Evolutionary conservation across 1,140 invertebrate genomes (phyloP).

Genomic region (Melitaea cinxia): DNA sequence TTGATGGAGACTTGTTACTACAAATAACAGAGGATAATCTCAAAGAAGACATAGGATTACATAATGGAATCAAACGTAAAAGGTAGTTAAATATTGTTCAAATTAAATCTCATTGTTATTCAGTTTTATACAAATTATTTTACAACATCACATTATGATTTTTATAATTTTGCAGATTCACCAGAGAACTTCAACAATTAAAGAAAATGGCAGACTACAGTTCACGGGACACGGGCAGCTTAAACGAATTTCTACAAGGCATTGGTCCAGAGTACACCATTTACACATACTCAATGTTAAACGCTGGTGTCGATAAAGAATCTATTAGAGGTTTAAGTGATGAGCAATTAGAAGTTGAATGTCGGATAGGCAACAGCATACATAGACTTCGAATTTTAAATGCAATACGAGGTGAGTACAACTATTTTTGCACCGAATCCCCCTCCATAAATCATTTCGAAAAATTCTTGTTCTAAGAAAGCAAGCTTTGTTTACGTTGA

Average conservation of each 20-base stretch:
- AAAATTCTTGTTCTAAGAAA: neutral
- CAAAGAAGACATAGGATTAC: slow-evolving; percentile 94
- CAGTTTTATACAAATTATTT: slow-evolving; percentile 1
- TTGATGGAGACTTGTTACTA: slow-evolving; percentile 98
- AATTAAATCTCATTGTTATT: too few relatives aligned
- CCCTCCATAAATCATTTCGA: slow-evolving; percentile 11
- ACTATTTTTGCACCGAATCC: slow-evolving; percentile 8
- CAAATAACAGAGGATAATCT: slow-evolving; percentile 97
- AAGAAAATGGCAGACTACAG: slow-evolving; percentile 99
- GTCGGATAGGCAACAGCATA: slow-evolving; percentile 96
- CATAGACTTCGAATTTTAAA: slow-evolving; percentile 95
- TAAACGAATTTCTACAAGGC: slow-evolving; percentile 94
- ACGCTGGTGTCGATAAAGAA: slow-evolving; percentile 95
- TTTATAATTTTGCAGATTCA: slow-evolving; percentile 86
- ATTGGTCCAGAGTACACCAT: slow-evolving; percentile 96
- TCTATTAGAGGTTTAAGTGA: slow-evolving; percentile 91
- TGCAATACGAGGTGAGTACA: slow-evolving; percentile 88
- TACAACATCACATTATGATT: neutral
- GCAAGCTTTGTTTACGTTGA: slow-evolving; percentile 8
- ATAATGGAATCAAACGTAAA: slow-evolving; percentile 95
- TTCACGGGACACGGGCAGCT: slow-evolving; percentile 93
- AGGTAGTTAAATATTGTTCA: slow-evolving; percentile 85
- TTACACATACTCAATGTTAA: slow-evolving; percentile 98
- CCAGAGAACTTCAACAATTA: slow-evolving; percentile 95
- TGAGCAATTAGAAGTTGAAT: slow-evolving; percentile 94